Evolutionary conservation across 2,113 vertebrate species (phyloP), one percentile per base, ranked within the genome.

Genomic region (Neotoma lepida): DNA sequence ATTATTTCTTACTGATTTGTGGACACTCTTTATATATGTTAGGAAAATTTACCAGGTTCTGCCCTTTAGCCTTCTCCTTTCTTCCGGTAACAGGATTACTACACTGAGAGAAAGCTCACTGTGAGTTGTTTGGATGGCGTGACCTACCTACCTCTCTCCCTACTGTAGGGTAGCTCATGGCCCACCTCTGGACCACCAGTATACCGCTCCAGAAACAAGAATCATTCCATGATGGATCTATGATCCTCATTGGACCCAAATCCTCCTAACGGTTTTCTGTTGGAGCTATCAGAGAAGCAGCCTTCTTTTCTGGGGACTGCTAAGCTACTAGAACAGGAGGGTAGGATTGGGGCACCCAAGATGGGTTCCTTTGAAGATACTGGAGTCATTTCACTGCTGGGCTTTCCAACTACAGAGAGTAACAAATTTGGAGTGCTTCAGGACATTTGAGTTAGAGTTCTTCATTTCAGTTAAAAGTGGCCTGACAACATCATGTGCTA

Each of bases 21-120:
- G 35, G 88, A 41, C 73, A 20, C 94, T 88, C 20, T 96, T 95
- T 96, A 49, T 28, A 80, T 70, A 74, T 18, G 30, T 66, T 86
- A 74, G 71, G 86, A 56, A 78, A 87, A 33, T 9, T 44, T 30
- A 63, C 2, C n/a, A n/a, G 4, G 2, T 1, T 81, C 61, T 63
- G 8, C 0, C 9, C 44, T 30, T 88, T 66, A 18, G 41, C 33
- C 18, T 84, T 84, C 56, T 86, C 33, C 63, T n/a, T 56, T 74
- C 41, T 92, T 30, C 78, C 80, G 63, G 0, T 74, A 64, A 70
- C 3, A 93, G 66, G 92, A 87, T 54, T 56, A 30, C 8, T 68
- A 15, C 46, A n/a, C 24, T 46, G 46, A 46, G 13, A 87, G 56
- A 76, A 76, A 77, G 58, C 51, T 2, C 18, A 58, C 28, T 46